These are phyloP conservation scores for Drosophila parvula DNA, from an alignment of 1,140 invertebrate genomes.

Conservation along the genomic window DNA sequence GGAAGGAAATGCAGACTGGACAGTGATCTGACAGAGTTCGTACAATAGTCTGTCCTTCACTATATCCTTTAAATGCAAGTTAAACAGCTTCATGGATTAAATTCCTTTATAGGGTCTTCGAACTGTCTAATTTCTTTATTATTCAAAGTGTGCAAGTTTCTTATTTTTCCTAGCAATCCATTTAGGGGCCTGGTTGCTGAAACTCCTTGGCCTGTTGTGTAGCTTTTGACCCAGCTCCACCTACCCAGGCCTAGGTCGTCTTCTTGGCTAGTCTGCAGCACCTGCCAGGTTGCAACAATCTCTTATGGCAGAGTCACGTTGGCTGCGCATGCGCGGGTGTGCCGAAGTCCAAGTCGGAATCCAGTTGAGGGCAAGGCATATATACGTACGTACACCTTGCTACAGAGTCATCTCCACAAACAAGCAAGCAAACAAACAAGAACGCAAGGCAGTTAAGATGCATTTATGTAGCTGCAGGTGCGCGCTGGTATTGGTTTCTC, in stretches of 20 bases:
- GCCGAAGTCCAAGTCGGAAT: conserved; percentile 16
- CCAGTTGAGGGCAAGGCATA: conserved; percentile 10
- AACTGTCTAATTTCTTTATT: not conserved
- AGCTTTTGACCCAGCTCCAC: conserved; percentile 58
- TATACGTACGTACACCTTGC: conserved; percentile 14
- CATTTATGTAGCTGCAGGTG: conserved; percentile 63
- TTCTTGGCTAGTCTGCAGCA: conserved; percentile 68
- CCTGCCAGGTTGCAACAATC: conserved; percentile 52
- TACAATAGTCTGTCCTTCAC: too few species aligned
- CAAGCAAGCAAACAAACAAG: conserved; percentile 34
- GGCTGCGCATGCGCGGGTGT: conserved; percentile 72
- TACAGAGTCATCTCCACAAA: conserved; percentile 74
- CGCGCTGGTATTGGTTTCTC: conserved; percentile 39
- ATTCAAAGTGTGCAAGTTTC: not conserved
- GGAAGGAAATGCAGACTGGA: too few species aligned
- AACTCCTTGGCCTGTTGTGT: conserved; percentile 4
- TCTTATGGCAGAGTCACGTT: conserved; percentile 66
- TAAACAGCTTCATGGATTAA: not conserved
- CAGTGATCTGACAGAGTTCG: too few species aligned
- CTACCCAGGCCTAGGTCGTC: conserved; percentile 57
- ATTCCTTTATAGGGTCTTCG: too few species aligned
- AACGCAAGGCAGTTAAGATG: conserved; percentile 70
- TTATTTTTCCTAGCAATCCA: not conserved
- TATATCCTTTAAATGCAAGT: not conserved
- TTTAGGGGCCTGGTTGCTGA: not conserved